phyloP scores from a whole-genome alignment of 2,113 vertebrate genomes.

The Prunella himalayana region DNA sequence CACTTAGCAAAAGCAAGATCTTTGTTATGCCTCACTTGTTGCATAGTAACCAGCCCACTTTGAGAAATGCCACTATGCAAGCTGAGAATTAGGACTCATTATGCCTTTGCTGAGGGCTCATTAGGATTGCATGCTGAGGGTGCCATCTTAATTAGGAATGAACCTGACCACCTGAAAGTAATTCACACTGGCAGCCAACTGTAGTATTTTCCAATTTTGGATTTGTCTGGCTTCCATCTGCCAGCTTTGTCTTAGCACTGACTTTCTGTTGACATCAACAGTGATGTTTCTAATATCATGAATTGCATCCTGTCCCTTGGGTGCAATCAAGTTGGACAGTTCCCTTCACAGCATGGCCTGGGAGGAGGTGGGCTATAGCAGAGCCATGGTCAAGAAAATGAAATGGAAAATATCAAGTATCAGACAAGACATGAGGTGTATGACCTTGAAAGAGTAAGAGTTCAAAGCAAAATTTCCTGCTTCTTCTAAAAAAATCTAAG shows the following conservation, averaged over 20 bases:
- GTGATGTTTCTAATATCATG: background rate
- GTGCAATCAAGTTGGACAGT: background rate
- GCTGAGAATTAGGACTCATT: slow-evolving; percentile 49
- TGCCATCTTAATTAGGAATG: slow-evolving; percentile 61
- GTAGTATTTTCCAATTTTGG: slow-evolving; percentile 53
- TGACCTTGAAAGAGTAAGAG: background rate
- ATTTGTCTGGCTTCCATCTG: slow-evolving; percentile 52
- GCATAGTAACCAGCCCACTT: slow-evolving; percentile 2
- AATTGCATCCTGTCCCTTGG: slow-evolving; percentile 8
- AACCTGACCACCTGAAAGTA: slow-evolving; percentile 67
- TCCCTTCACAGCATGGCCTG: background rate
- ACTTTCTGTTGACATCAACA: slow-evolving; percentile 20
- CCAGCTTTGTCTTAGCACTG: slow-evolving; percentile 28
- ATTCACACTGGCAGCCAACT: slow-evolving; percentile 61
- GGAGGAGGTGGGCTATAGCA: background rate
- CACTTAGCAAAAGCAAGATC: background rate
- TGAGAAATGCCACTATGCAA: slow-evolving; percentile 4
- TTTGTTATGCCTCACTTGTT: slow-evolving; percentile 23
- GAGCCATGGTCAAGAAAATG: background rate
- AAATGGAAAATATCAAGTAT: background rate
- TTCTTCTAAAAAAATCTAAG: background rate
- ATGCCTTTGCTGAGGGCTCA: slow-evolving; percentile 30
- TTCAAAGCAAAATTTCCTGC: background rate
- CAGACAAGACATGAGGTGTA: background rate
- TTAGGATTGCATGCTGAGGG: slow-evolving; percentile 38